These are phyloP conservation scores for Margarornis squamiger DNA, from an alignment of 2,797 vertebrate genomes.

Conservation along the genomic window DNA sequence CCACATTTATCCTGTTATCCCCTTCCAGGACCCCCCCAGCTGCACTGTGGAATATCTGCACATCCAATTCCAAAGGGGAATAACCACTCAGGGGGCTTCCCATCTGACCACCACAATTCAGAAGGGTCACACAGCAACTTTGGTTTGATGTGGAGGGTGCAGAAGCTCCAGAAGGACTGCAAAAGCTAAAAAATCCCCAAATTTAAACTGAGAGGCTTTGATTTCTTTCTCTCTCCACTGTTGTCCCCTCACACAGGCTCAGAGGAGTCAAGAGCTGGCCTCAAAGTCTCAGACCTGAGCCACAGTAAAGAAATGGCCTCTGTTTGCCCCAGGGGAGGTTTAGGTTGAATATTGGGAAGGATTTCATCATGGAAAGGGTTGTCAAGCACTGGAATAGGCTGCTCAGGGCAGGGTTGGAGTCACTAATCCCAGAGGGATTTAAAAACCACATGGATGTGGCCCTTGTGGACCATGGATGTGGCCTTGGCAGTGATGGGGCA, in stretches of 20 bases:
- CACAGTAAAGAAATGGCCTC: not conserved
- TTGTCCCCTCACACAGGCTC: no score
- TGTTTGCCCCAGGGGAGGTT: not conserved
- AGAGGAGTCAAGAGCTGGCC: not conserved
- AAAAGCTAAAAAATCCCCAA: not conserved
- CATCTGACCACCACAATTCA: accelerated
- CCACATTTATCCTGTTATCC: accelerated
- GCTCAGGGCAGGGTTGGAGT: not conserved
- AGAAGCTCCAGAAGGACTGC: not conserved
- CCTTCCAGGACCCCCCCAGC: not conserved
- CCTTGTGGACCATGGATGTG: not conserved
- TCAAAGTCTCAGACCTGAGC: not conserved
- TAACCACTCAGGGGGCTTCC: no score
- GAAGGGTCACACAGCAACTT: not conserved
- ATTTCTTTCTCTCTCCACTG: not conserved
- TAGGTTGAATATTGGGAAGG: not conserved
- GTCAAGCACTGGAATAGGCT: not conserved
- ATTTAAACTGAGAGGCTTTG: not conserved
- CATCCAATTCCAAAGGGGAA: no score
- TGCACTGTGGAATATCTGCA: accelerated
- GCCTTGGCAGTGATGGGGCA: not conserved
- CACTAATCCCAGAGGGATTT: not conserved
- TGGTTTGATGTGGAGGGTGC: not conserved
- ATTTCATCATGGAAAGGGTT: not conserved
- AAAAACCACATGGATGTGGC: accelerated